Evolutionary conservation across 2,797 vertebrate species (phyloP).

Genomic region (Harpia harpyja): DNA sequence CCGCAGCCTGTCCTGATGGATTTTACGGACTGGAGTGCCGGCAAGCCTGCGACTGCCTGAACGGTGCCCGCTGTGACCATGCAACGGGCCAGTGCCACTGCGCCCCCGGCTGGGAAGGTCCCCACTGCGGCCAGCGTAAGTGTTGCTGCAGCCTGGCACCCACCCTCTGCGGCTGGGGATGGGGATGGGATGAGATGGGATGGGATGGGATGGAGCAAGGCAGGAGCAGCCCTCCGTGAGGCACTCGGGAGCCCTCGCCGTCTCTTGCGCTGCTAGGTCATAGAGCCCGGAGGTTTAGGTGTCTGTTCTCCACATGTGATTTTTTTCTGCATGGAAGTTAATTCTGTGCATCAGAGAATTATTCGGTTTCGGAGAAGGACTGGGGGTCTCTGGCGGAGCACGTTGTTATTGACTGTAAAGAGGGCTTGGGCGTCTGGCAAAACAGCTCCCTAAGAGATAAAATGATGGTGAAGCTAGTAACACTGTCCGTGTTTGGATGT

Average conservation of each 20-base stretch:
- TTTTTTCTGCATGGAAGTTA: not conserved
- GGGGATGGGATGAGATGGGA: not conserved
- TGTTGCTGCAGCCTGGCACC: not conserved
- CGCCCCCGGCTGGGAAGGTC: slow-evolving; percentile 81
- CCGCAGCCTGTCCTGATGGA: slow-evolving; percentile 87
- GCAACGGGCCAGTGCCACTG: slow-evolving; percentile 81
- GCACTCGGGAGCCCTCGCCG: not conserved
- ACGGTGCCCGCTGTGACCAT: slow-evolving; percentile 80
- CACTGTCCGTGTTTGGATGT: rapidly evolving
- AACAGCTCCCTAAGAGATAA: not conserved
- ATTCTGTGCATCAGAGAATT: not conserved
- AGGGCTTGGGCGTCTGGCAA: not conserved
- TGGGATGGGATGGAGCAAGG: not conserved
- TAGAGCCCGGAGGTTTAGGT: rapidly evolving
- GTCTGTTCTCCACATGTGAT: not conserved
- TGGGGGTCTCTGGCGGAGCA: not conserved
- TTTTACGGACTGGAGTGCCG: slow-evolving; percentile 88
- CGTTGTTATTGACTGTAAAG: rapidly evolving
- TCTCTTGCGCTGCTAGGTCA: not conserved
- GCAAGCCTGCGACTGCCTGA: slow-evolving; percentile 80
- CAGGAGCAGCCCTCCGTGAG: not conserved
- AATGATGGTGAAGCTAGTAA: rapidly evolving
- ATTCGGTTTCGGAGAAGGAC: not conserved
- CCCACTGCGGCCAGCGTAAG: slow-evolving; percentile 83
- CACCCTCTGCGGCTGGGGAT: not conserved